A percentile compares a stretch with the other conserved stretches of the same genome.
These are phyloP conservation scores for Xestobium rufovillosum DNA, from an alignment of 2,888 invertebrate genomes.

Conservation along the genomic window DNA sequence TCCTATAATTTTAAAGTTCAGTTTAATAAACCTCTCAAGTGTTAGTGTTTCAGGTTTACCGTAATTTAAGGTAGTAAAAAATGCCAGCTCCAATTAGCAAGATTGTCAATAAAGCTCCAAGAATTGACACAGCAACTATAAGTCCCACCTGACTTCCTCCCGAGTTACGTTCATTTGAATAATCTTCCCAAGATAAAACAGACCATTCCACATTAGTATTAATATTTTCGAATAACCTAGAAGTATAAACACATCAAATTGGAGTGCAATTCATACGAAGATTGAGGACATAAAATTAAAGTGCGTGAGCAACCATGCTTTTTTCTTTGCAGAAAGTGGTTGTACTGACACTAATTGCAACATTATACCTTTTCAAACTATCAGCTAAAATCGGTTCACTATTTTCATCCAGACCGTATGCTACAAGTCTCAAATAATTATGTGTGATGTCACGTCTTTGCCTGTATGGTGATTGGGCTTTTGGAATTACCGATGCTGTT, in stretches of 20 bases:
- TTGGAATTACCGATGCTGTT: constrained; percentile 1
- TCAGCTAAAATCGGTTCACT: neutral
- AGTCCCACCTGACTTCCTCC: neutral
- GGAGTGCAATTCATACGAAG: too few relatives aligned
- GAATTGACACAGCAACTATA: neutral
- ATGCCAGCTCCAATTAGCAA: constrained; percentile 1
- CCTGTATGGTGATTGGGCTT: neutral
- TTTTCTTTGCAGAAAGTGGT: too few relatives aligned
- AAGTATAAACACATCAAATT: neutral
- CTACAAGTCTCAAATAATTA: constrained; percentile 1
- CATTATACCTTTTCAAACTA: neutral
- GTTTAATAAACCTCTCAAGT: too few relatives aligned
- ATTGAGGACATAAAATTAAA: too few relatives aligned
- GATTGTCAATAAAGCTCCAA: neutral
- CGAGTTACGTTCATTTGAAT: neutral
- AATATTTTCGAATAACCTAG: neutral
- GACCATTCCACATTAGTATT: neutral
- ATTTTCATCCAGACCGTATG: neutral
- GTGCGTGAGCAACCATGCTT: too few relatives aligned
- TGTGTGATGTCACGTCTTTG: neutral
- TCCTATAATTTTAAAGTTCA: too few relatives aligned
- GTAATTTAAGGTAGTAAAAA: neutral
- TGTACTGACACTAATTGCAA: too few relatives aligned
- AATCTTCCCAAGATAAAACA: neutral
- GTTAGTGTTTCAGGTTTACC: too few relatives aligned